Evolutionary conservation across 2,888 invertebrate species (phyloP).

Genomic region (Portevinia maculata): DNA sequence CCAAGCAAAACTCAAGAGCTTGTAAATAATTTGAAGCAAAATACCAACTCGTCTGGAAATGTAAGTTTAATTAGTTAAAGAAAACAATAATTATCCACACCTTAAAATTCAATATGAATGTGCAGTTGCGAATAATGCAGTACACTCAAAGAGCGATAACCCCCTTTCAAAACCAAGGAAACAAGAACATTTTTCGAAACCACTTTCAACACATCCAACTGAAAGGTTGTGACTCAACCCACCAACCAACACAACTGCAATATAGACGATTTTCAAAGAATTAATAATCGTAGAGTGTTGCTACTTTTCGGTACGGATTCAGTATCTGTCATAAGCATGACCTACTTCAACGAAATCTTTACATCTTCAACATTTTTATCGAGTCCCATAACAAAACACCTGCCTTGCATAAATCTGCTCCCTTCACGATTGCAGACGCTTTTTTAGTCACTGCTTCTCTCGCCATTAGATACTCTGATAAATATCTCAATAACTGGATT

Average conservation of each 20-base stretch:
- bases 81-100: conserved; percentile 20
- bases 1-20: conserved; percentile 16
- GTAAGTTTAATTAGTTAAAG: conserved; percentile 13
- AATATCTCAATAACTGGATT: conserved; percentile 6
- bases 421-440: conserved; percentile 1
- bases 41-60: conserved; percentile 8
- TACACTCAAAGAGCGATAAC: conserved; percentile 13
- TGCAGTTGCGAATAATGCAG: conserved; percentile 6
- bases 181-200: conserved; percentile 23
- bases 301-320: neutral
- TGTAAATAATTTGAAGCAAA: conserved; percentile 26
- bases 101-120: conserved; percentile 17
- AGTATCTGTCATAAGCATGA: conserved; percentile 16
- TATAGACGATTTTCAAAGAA: conserved; percentile 25
- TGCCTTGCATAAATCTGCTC: conserved; percentile 24
- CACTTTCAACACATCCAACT: conserved; percentile 26
- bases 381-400: conserved; percentile 16
- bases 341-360: conserved; percentile 38
- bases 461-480: neutral
- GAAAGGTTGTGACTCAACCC: conserved; percentile 34
- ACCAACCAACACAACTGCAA: conserved; percentile 10
- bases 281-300: conserved; percentile 20
- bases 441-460: conserved; percentile 1
- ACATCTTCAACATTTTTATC: neutral
- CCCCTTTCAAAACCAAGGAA: neutral